phyloP scores from a whole-genome alignment of 1,140 invertebrate species.

The Pseudomyrmex cubaensis region DNA sequence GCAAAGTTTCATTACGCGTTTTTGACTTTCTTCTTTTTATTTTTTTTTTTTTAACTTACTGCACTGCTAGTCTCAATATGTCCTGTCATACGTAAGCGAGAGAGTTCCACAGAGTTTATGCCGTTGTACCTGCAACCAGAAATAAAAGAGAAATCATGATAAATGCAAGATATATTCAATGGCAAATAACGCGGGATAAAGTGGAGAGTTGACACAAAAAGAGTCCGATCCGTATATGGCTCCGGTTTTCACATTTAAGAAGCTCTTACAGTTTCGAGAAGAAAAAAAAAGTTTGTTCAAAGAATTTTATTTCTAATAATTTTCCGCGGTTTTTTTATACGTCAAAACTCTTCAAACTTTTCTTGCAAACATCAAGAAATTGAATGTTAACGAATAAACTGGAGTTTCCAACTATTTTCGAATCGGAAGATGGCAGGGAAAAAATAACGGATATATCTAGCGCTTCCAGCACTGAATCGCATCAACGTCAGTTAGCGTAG shows the following conservation, averaged over 20 bases:
- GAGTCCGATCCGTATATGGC: too few species aligned
- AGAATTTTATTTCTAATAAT: not conserved
- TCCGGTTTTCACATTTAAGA: too few species aligned
- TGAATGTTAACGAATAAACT: conserved; percentile 10
- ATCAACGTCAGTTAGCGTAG: conserved; percentile 12
- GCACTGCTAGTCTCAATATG: not conserved
- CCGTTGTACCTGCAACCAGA: too few species aligned
- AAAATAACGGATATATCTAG: conserved; percentile 3
- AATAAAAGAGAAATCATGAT: too few species aligned
- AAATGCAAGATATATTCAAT: too few species aligned
- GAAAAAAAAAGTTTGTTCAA: not conserved
- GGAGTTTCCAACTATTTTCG: not conserved
- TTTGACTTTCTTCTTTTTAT: not conserved
- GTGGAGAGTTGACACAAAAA: too few species aligned
- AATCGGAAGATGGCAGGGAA: not conserved
- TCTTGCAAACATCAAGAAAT: not conserved
- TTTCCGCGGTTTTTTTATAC: not conserved
- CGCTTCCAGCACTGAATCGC: not conserved
- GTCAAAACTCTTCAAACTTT: not conserved
- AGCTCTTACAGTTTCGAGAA: not conserved
- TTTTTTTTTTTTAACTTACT: conserved; percentile 40
- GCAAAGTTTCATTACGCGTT: conserved; percentile 43
- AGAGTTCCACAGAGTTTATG: too few species aligned
- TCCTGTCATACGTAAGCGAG: not conserved
- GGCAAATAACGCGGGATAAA: too few species aligned